A percentile compares a stretch with the other conserved stretches of the same genome.
These are phyloP conservation scores for Odontomachus brunneus DNA, from an alignment of 1,140 invertebrate genomes.

Conservation along the genomic window DNA sequence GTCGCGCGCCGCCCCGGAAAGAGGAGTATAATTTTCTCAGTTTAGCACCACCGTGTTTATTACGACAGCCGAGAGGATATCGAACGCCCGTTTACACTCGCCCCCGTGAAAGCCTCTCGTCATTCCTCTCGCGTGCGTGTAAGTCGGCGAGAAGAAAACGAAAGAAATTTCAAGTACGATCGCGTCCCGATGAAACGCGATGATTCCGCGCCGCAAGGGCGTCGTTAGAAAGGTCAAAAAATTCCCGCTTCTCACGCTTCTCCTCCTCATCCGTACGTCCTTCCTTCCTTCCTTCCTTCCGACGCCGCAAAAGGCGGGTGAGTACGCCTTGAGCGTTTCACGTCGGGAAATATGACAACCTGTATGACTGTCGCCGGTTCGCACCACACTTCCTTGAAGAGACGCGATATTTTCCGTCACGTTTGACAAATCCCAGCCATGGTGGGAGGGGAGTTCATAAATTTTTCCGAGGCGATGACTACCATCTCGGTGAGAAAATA, in stretches of 20 bases:
- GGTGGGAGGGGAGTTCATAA: not conserved
- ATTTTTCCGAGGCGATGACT: conserved; percentile 4
- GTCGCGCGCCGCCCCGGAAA: not conserved
- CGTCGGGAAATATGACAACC: not conserved
- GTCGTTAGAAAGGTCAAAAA: not conserved
- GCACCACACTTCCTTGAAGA: not conserved
- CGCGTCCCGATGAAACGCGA: conserved; percentile 21
- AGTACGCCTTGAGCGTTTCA: not conserved
- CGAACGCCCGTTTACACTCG: conserved; percentile 31
- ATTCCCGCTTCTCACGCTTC: not conserved
- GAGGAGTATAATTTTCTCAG: conserved; percentile 55
- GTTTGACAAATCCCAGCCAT: conserved; percentile 10
- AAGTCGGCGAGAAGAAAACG: conserved; percentile 12
- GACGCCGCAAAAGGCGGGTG: conserved; percentile 13
- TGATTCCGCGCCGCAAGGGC: not conserved
- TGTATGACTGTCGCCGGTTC: not conserved
- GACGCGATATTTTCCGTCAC: not conserved
- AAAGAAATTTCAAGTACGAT: conserved; percentile 24
- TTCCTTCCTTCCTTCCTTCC: not conserved
- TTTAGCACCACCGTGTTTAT: conserved; percentile 44
- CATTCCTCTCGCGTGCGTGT: not conserved
- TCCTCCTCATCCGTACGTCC: no score
- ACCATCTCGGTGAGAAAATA: not conserved
- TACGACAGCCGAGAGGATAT: conserved; percentile 21
- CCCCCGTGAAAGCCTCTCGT: not conserved